phyloP scores from a whole-genome alignment of 1,140 invertebrate genomes.

The Drosophila elegans region DNA sequence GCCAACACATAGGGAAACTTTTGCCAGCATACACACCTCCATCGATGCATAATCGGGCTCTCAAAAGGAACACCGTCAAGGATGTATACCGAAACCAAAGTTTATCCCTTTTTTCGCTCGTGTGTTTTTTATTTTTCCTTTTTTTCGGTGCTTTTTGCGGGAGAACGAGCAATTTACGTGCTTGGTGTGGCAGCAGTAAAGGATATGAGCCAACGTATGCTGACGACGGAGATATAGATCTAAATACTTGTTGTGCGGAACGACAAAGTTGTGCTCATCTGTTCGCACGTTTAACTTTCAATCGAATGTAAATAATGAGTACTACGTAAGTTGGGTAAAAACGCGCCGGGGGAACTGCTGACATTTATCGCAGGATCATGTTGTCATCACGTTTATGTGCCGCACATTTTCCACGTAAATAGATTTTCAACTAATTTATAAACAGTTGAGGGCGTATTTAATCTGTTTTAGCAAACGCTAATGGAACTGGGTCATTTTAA shows the following conservation, averaged over 20 bases:
- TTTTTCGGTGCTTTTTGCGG: constrained; percentile 10
- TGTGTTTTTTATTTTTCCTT: constrained; percentile 6
- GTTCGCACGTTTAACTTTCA: constrained; percentile 80
- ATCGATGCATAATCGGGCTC: constrained; percentile 73
- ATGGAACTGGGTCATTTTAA: constrained; percentile 49
- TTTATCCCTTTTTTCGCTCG: constrained; percentile 67
- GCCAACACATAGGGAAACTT: constrained; percentile 70
- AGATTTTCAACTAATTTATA: constrained; percentile 66
- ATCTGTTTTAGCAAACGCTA: constrained; percentile 29
- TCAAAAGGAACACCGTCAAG: constrained; percentile 48
- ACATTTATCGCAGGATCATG: constrained; percentile 36
- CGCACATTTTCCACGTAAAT: constrained; percentile 64
- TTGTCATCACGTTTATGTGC: constrained; percentile 36
- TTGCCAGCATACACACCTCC: constrained; percentile 38
- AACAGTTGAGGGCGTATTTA: constrained; percentile 13
- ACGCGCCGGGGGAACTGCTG: background rate
- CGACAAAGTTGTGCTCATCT: constrained; percentile 68
- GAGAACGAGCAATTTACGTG: constrained; percentile 53
- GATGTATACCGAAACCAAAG: constrained; percentile 58
- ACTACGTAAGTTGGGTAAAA: constrained; percentile 51
- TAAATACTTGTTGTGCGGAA: constrained; percentile 47
- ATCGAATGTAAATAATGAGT: constrained; percentile 82
- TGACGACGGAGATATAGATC: constrained; percentile 34
- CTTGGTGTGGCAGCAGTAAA: constrained; percentile 42
- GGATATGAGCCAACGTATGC: constrained; percentile 23